phyloP scores from a whole-genome alignment of 1,140 invertebrate genomes.

The Drosophila pectinifera region DNA sequence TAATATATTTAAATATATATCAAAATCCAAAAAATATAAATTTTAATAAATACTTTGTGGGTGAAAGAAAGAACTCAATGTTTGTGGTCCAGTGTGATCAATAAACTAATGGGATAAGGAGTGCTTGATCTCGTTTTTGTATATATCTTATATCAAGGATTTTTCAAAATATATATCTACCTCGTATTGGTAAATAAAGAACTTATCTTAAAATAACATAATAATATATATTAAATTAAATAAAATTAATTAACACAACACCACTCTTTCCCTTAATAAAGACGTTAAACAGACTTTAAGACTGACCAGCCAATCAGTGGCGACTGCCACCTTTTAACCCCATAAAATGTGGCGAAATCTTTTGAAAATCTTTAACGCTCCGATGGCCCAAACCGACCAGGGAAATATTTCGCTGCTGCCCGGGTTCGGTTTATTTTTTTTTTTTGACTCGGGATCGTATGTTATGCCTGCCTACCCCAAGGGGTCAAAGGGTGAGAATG shows the following conservation, averaged over 20 bases:
- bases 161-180: neutral
- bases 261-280: neutral
- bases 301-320: conserved; percentile 15
- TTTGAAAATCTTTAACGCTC: conserved; percentile 46
- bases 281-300: neutral
- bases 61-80: too few species aligned
- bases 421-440: neutral
- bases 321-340: conserved; percentile 33
- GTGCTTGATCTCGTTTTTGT: too few species aligned
- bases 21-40: too few species aligned
- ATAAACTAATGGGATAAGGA: too few species aligned
- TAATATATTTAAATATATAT: neutral
- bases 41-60: too few species aligned
- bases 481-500: conserved; percentile 69
- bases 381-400: conserved; percentile 1
- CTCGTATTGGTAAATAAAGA: too few species aligned
- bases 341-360: conserved; percentile 45
- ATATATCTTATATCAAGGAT: too few species aligned
- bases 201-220: too few species aligned
- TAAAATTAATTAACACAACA: neutral
- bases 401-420: conserved; percentile 33
- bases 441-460: conserved; percentile 20
- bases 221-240: neutral
- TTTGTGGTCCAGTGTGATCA: too few species aligned
- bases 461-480: conserved; percentile 40